phyloP scores from a whole-genome alignment of 2,888 invertebrate genomes.

The Actias luna region DNA sequence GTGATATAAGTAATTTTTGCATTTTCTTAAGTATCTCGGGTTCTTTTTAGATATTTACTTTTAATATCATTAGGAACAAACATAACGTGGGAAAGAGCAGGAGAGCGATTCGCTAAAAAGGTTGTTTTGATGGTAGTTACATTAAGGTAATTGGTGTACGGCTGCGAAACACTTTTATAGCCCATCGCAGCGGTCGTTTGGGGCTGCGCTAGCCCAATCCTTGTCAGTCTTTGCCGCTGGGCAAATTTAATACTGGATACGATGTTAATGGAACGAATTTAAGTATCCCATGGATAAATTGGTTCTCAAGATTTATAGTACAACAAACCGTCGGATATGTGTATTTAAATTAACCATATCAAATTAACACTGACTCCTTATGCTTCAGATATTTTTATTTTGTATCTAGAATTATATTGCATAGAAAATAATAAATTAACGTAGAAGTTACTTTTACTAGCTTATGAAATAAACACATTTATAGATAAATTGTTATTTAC shows the following conservation, averaged over 20 bases:
- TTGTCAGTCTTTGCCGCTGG: slow-evolving; percentile 66
- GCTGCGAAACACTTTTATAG: slow-evolving; percentile 74
- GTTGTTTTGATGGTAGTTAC: slow-evolving; percentile 74
- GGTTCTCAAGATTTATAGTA: slow-evolving; percentile 65
- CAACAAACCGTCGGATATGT: slow-evolving; percentile 52
- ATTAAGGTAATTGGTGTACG: slow-evolving; percentile 78
- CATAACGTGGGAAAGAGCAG: slow-evolving; percentile 58
- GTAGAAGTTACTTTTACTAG: too few species aligned
- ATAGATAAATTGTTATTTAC: too few species aligned
- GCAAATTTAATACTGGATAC: slow-evolving; percentile 64
- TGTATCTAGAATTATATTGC: not conserved
- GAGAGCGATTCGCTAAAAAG: slow-evolving; percentile 69
- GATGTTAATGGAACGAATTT: slow-evolving; percentile 69
- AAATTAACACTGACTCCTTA: slow-evolving; percentile 44
- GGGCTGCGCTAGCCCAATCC: slow-evolving; percentile 66
- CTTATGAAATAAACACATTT: too few species aligned
- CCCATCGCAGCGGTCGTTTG: slow-evolving; percentile 67
- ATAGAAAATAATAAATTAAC: too few species aligned
- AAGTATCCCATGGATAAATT: slow-evolving; percentile 63
- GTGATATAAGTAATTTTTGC: slow-evolving; percentile 50
- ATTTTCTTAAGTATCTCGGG: slow-evolving; percentile 53
- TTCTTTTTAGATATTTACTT: slow-evolving; percentile 51
- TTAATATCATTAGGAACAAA: slow-evolving; percentile 70
- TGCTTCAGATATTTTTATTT: not conserved
- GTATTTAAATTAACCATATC: slow-evolving; percentile 43